Conservation (phyloP, 2,888 invertebrate genomes). For the Campoplex nolae region DNA sequence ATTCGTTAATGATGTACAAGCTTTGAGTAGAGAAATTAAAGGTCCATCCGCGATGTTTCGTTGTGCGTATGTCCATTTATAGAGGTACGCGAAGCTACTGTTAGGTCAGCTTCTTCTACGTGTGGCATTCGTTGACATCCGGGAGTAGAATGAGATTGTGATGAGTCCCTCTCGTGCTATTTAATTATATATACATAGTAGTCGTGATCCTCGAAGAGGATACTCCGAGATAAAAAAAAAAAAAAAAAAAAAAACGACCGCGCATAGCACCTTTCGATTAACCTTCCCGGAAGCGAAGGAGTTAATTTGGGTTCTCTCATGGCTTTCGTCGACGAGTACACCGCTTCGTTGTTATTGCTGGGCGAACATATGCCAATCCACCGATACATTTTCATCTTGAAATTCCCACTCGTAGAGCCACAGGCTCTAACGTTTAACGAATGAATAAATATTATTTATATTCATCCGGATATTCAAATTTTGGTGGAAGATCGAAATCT, state of each 20-base stretch:
- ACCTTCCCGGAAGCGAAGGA: conserved; percentile 62
- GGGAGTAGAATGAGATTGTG: conserved; percentile 48
- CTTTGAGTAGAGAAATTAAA: conserved; percentile 3
- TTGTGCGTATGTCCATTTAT: conserved; percentile 19
- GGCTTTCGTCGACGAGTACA: conserved; percentile 46
- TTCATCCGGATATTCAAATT: not conserved
- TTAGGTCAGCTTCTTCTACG: not conserved
- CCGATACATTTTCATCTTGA: not conserved
- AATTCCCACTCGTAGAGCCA: not conserved
- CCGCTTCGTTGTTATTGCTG: not conserved
- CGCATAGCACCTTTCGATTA: conserved; percentile 48
- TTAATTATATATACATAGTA: conserved; percentile 34
- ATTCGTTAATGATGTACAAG: conserved; percentile 25
- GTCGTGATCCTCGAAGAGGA: conserved; percentile 56
- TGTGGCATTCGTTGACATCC: conserved; percentile 50
- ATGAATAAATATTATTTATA: not conserved
- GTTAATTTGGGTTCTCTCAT: conserved; percentile 60
- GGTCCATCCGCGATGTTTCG: not conserved
- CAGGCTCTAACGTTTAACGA: not conserved
- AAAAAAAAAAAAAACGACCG: not conserved
- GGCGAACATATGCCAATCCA: not conserved
- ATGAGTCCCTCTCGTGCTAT: conserved; percentile 36
- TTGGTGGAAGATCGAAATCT: conserved; percentile 7
- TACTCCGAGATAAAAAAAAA: conserved; percentile 36
- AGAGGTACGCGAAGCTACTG: conserved; percentile 2